Base-by-base conservation (phyloP, 2,113 vertebrate species). In the Ardeotis arabs region DNA sequence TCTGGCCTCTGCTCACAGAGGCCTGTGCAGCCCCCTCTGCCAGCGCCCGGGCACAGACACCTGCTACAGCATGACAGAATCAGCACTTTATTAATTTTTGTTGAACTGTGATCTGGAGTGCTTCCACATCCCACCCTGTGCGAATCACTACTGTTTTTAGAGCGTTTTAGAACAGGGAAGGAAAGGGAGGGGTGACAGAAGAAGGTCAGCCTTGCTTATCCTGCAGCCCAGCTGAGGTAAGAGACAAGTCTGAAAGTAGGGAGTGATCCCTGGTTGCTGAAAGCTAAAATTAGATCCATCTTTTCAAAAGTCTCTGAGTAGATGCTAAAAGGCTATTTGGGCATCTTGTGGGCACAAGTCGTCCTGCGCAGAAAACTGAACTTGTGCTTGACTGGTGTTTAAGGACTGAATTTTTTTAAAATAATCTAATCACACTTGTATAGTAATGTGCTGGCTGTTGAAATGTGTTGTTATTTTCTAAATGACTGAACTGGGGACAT, bases 11-110 rank as follows among this genome's bases (percentile, higher is more conserved):
- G 55, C 49, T 87, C 84, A 44, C 47, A 45, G 67, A 33, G 59
- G 35, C 49, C 44, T 22, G 52, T 37, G 75, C 70, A 24, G 33
- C 62, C 6, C 25, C 16, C 14, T 5, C 17, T 12, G 41, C 2
- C 6, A 19, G 24, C 0, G 0, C 47, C 37, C 29, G 37, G 9
- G 6, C 5, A 25, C 37, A 25, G 24, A 29, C 31, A 10, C 24
- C 53, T 4, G 3, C 4, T 8, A 29, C 9, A 47, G 24, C 12
- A 10, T 12, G 15, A 9, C 25, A 62, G 62, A 58, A 73, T 11
- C 60, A 63, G 56, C 45, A 4, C 25, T 67, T 84, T 9, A 18
- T 59, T 50, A 58, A 49, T 50, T 49, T 8, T 8, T 45, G 14
- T 22, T 0, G 1, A 19, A 2, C 24, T 21, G 20, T 24, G 25